Percentiles rank a stretch among this genome's conserved stretches.
Evolutionary conservation across 2,888 invertebrate species (phyloP).

Genomic region (Pachymerium ferrugineum): DNA sequence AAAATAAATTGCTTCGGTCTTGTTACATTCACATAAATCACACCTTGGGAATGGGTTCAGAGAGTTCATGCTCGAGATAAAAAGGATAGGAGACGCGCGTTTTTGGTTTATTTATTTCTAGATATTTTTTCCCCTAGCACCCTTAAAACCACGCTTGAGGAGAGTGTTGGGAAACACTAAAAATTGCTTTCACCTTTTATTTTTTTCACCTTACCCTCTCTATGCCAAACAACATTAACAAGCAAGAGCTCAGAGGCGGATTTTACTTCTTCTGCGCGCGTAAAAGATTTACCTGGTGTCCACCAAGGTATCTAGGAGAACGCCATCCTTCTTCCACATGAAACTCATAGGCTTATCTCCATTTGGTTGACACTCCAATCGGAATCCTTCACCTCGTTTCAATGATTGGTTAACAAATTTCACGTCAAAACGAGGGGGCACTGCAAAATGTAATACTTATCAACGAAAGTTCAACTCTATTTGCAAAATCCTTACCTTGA

Average conservation of each 20-base stretch:
- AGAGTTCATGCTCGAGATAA: background rate
- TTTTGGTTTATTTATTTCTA: background rate
- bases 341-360: slow-evolving; percentile 84
- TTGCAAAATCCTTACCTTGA: slow-evolving; percentile 63
- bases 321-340: slow-evolving; percentile 44
- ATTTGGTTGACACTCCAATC: slow-evolving; percentile 77
- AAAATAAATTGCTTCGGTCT: background rate
- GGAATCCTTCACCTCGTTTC: slow-evolving; percentile 81
- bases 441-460: slow-evolving; percentile 49
- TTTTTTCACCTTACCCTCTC: background rate
- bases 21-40: background rate
- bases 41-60: background rate
- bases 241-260: background rate
- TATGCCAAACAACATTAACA: background rate
- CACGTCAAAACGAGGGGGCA: slow-evolving; percentile 88
- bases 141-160: too few species aligned
- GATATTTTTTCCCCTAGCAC: too few species aligned
- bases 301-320: slow-evolving; percentile 63
- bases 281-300: slow-evolving; percentile 59
- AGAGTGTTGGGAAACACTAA: too few species aligned
- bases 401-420: slow-evolving; percentile 87
- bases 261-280: background rate
- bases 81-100: background rate
- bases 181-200: background rate
- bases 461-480: background rate